A percentile compares a stretch with the other conserved stretches of the same genome.
Evolutionary conservation across 1,140 invertebrate species (phyloP).

Genomic region (Trialeurodes vaporariorum): DNA sequence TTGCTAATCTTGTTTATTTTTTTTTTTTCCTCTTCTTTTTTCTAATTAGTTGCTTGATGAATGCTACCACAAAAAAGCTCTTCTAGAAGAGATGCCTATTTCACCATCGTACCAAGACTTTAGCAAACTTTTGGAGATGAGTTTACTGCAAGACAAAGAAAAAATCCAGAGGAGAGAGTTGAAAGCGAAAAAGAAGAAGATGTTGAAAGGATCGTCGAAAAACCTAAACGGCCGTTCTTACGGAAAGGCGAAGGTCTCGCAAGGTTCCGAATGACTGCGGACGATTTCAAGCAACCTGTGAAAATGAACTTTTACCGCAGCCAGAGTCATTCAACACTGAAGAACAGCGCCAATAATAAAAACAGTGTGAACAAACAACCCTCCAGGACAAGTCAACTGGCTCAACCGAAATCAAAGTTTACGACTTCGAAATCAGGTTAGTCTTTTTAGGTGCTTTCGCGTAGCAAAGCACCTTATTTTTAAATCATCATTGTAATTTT

Average conservation of each 20-base stretch:
- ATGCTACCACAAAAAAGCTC: neutral
- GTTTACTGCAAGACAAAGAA: neutral
- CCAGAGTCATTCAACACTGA: slow-evolving; percentile 7
- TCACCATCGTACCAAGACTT: neutral
- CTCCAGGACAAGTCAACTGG: too few species aligned
- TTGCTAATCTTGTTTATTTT: too few species aligned
- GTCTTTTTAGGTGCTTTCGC: too few species aligned
- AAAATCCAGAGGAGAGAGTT: neutral
- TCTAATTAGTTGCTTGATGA: neutral
- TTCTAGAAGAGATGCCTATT: neutral
- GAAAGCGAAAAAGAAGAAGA: neutral
- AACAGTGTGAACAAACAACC: neutral
- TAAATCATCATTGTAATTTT: too few species aligned
- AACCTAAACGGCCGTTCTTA: slow-evolving; percentile 31
- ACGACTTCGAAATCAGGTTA: too few species aligned
- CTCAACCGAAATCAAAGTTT: too few species aligned
- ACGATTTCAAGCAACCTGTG: slow-evolving; percentile 17
- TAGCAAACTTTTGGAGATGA: neutral
- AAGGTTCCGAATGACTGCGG: slow-evolving; percentile 30
- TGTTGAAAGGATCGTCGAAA: neutral
- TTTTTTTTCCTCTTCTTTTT: too few species aligned
- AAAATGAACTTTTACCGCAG: slow-evolving; percentile 6
- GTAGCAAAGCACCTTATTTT: too few species aligned
- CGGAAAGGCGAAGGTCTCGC: slow-evolving; percentile 38
- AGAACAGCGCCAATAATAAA: neutral